Base-by-base conservation (phyloP, 1,140 invertebrate species). In the Brachionus calyciflorus region DNA sequence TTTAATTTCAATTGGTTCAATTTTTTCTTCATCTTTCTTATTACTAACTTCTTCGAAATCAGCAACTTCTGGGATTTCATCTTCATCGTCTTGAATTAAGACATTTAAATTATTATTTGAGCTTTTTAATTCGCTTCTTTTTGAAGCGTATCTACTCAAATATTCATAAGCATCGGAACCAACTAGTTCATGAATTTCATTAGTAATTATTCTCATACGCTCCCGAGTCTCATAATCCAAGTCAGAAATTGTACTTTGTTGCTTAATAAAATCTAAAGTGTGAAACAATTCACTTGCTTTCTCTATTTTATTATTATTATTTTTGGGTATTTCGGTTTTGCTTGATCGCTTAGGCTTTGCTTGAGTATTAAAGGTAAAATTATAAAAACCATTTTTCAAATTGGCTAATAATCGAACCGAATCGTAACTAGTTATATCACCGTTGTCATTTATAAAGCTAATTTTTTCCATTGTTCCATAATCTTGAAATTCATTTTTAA, bases 391-490 rank as follows among this genome's bases (percentile, higher is more conserved):
- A 55, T 49, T 37, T 49, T 73, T 73, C 26, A 73, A 24, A 53
- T 73, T 73, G 24, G 69, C 69, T 4, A 49, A 19, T 2, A 73
- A 21, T 12, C 51, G 46, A 10, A 73, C 69, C 12, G 69, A 73
- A 4, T 73, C 69, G 17, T 73, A 9, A 37, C 69, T 73, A 21
- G 28, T 24, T 26, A 73, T 21, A 9, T 49, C 37, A 55, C 69
- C 69, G 26, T 49, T 55, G 3, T 73, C 69, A 12, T 49, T 14
- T 19, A 73, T 49, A 55, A 73, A 73, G 21, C 44, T 73, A 30
- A 73, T 46, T 73, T 33, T 9, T 51, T 73, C 69, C 69, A 73
- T 73, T 6, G 28, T 44, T 51, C 69, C 69, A 41, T 51, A 73
- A 30, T 73, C 69, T 40, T 40, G 30, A 40, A 73, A 73, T 40